Conservation (phyloP, 2,797 vertebrate species). For the Sebastes elongatus region DNA sequence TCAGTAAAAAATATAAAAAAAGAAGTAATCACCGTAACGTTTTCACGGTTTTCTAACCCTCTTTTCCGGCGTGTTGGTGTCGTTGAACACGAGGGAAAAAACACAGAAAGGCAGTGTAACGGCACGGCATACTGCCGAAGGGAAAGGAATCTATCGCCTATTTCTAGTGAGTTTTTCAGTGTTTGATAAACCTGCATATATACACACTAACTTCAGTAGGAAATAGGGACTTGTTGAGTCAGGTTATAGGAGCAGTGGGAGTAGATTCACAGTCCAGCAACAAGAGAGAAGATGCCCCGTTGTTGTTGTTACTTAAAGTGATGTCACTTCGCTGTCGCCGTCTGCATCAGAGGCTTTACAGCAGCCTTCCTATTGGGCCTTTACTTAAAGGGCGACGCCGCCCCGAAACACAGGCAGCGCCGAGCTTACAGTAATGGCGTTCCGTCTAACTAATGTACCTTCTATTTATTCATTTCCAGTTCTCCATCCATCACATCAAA, state of each 20-base stretch:
- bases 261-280: not conserved
- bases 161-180: too few relatives aligned
- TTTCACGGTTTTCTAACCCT: too few relatives aligned
- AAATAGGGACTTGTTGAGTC: not conserved
- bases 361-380: too few relatives aligned
- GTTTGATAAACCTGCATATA: fast-evolving
- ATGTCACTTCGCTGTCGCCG: too few relatives aligned
- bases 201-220: too few relatives aligned
- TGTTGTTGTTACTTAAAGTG: not conserved
- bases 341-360: not conserved
- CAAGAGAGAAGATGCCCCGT: not conserved
- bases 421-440: conserved; percentile 19
- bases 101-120: too few relatives aligned
- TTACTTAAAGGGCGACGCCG: not conserved
- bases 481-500: conserved; percentile 56
- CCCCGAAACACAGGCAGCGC: not conserved
- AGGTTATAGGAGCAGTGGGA: not conserved
- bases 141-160: too few relatives aligned
- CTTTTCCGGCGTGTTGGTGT: too few relatives aligned
- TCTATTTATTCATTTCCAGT: conserved; percentile 68
- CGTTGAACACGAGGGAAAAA: fast-evolving
- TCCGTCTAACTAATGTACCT: conserved; percentile 40
- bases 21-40: fast-evolving
- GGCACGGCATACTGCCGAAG: too few relatives aligned
- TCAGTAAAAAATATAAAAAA: too few relatives aligned